phyloP scores from a whole-genome alignment of 2,797 vertebrate species.

The Phataginus tricuspis region DNA sequence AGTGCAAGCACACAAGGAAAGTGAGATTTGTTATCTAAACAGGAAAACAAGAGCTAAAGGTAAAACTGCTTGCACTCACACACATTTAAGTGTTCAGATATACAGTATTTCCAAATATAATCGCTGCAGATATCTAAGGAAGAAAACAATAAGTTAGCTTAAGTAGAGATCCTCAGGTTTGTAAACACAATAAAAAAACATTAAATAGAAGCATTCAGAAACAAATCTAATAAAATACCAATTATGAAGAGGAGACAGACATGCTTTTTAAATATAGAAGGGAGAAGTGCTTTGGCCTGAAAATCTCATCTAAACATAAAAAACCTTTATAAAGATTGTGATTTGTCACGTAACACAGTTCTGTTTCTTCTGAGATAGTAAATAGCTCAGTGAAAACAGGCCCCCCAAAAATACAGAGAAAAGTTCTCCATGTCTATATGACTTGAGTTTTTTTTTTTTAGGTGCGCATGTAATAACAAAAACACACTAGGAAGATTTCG shows the following conservation, averaged over 20 bases:
- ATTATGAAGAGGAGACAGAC: neutral
- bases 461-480: neutral
- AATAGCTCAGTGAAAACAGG: neutral
- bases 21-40: conserved; percentile 93
- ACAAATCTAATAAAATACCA: conserved; percentile 72
- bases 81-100: conserved; percentile 99
- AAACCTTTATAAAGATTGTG: neutral
- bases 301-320: conserved; percentile 10
- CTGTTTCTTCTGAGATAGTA: neutral
- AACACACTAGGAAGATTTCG: neutral
- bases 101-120: conserved; percentile 99
- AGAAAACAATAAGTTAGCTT: conserved; percentile 98
- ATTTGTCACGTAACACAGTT: neutral
- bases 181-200: conserved; percentile 83
- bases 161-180: conserved; percentile 85
- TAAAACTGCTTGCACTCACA: conserved; percentile 99
- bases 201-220: conserved; percentile 83
- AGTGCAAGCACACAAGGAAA: conserved; percentile 95
- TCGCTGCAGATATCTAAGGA: conserved; percentile 98
- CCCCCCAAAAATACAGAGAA: neutral
- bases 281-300: neutral
- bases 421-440: neutral
- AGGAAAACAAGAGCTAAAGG: conserved; percentile 93
- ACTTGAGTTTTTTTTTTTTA: neutral
- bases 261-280: conserved; percentile 46